phyloP scores from a whole-genome alignment of 1,140 invertebrate species.

The Ips nitidus region DNA sequence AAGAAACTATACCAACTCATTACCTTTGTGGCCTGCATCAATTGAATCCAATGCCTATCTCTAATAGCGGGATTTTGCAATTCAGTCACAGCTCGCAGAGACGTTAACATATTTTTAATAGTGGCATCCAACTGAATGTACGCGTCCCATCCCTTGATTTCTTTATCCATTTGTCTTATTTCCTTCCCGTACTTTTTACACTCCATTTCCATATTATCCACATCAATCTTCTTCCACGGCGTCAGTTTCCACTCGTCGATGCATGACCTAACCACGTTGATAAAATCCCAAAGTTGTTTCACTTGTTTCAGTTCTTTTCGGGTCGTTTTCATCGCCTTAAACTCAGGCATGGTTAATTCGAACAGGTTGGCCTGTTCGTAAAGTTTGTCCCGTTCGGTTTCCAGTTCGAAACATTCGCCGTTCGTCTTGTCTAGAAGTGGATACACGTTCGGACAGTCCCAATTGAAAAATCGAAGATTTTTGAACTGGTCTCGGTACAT shows the following conservation, averaged over 20 bases:
- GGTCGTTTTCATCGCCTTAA: slow-evolving; percentile 72
- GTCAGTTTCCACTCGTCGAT: slow-evolving; percentile 92
- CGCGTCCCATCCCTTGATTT: slow-evolving; percentile 79
- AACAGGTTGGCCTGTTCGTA: slow-evolving; percentile 79
- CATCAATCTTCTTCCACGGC: slow-evolving; percentile 89
- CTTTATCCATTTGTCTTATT: slow-evolving; percentile 81
- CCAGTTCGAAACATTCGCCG: slow-evolving; percentile 66
- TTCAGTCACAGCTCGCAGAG: slow-evolving; percentile 85
- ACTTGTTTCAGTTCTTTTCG: slow-evolving; percentile 76
- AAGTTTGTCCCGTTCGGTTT: slow-evolving; percentile 68
- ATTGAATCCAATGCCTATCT: slow-evolving; percentile 89
- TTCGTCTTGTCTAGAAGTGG: slow-evolving; percentile 72
- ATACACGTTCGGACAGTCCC: slow-evolving; percentile 73
- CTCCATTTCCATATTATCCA: slow-evolving; percentile 92
- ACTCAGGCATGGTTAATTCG: slow-evolving; percentile 82
- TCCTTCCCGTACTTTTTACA: slow-evolving; percentile 90
- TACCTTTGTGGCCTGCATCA: slow-evolving; percentile 90
- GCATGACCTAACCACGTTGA: slow-evolving; percentile 74
- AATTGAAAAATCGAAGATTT: slow-evolving; percentile 67
- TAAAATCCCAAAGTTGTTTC: slow-evolving; percentile 90
- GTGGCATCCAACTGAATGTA: slow-evolving; percentile 70
- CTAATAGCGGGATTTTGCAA: slow-evolving; percentile 92
- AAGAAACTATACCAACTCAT: background rate
- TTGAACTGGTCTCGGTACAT: slow-evolving; percentile 78
- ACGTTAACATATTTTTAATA: slow-evolving; percentile 85